Evolutionary conservation across 2,113 vertebrate genomes (phyloP).

Genomic region (Hippocampus abdominalis): DNA sequence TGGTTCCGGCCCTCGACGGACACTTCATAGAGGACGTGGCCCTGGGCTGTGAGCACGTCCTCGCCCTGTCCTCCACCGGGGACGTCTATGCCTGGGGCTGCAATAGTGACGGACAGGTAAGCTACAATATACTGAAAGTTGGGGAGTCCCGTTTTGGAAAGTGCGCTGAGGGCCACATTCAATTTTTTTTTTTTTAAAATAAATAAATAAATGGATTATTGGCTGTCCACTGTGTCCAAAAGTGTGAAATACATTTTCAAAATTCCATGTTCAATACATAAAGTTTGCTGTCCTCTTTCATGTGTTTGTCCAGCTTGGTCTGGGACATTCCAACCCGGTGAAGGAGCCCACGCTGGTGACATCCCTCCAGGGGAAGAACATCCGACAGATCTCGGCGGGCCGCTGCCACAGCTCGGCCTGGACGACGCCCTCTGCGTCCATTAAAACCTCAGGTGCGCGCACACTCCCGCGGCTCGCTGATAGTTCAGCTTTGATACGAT

Average conservation of each 20-base stretch:
- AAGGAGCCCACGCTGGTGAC: slow-evolving; percentile 73
- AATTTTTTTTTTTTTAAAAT: neutral
- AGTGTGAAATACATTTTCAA: neutral
- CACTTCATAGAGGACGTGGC: slow-evolving; percentile 75
- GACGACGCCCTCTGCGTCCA: slow-evolving; percentile 71
- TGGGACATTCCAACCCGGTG: slow-evolving; percentile 72
- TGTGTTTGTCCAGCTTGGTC: slow-evolving; percentile 66
- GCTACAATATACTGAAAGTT: neutral
- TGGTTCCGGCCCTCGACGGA: slow-evolving; percentile 73
- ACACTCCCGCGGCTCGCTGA: neutral
- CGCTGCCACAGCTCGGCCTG: slow-evolving; percentile 78
- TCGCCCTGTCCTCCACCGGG: slow-evolving; percentile 72
- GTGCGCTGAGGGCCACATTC: neutral
- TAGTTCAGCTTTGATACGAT: neutral
- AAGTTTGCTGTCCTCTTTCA: neutral
- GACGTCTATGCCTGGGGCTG: slow-evolving; percentile 78
- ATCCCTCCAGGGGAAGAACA: slow-evolving; percentile 71
- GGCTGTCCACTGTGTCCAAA: no score
- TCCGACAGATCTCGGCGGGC: slow-evolving; percentile 76
- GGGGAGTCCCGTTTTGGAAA: neutral
- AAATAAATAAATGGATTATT: no score
- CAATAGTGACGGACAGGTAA: slow-evolving; percentile 80
- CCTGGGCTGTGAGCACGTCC: slow-evolving; percentile 76
- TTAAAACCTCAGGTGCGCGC: slow-evolving; percentile 69
- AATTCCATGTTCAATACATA: neutral